phyloP scores from a whole-genome alignment of 2,797 vertebrate genomes.

The Rhinophrynus dorsalis region DNA sequence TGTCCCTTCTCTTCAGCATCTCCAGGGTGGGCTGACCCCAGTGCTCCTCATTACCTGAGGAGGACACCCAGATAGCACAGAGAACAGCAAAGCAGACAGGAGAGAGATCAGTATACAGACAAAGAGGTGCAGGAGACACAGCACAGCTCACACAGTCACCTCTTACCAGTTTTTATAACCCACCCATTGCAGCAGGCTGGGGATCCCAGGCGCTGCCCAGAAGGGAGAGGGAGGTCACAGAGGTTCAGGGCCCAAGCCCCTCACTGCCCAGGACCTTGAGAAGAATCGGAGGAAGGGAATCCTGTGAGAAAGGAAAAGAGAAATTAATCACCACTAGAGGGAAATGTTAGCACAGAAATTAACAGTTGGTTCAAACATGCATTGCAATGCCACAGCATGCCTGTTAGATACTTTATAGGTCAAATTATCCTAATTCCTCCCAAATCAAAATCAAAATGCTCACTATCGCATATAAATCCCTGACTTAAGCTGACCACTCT shows the following conservation, averaged over 20 bases:
- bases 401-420: too few relatives aligned
- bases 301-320: conserved; percentile 17
- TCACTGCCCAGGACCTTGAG: conserved; percentile 30
- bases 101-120: conserved; percentile 70
- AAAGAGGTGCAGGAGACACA: conserved; percentile 59
- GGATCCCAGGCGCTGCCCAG: conserved; percentile 52
- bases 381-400: neutral
- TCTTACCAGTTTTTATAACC: conserved; percentile 77
- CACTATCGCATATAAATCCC: too few relatives aligned
- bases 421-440: too few relatives aligned
- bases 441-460: too few relatives aligned
- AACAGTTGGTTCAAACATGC: neutral
- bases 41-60: conserved; percentile 94
- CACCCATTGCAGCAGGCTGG: conserved; percentile 78
- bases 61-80: conserved; percentile 67
- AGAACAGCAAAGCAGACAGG: conserved; percentile 69
- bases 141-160: conserved; percentile 54
- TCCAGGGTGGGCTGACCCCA: conserved; percentile 94
- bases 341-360: neutral
- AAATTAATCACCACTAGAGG: conserved; percentile 18
- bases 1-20: conserved; percentile 99
- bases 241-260: conserved; percentile 7
- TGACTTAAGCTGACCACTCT: too few relatives aligned
- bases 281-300: conserved; percentile 8
- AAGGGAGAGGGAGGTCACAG: conserved; percentile 36